Percentiles rank a stretch among this genome's conserved stretches.
phyloP scores from a whole-genome alignment of 2,113 vertebrate species.

The Bungarus multicinctus region DNA sequence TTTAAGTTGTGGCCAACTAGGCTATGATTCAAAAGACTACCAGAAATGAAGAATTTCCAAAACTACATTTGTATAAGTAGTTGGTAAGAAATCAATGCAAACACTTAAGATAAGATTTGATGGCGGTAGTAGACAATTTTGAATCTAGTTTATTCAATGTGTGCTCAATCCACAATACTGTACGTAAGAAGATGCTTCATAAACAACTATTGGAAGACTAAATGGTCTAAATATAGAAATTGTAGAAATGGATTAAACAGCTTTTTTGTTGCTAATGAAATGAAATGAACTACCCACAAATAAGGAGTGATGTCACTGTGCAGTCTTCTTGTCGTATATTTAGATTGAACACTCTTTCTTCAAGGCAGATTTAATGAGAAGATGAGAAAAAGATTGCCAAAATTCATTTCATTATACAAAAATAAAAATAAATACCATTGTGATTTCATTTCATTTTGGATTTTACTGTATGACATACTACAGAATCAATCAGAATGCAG shows the following conservation, averaged over 20 bases:
- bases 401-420: slow-evolving; percentile 58
- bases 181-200: slow-evolving; percentile 41
- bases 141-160: slow-evolving; percentile 33
- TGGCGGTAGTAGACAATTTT: slow-evolving; percentile 1
- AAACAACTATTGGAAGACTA: slow-evolving; percentile 24
- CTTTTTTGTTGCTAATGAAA: slow-evolving; percentile 19
- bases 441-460: slow-evolving; percentile 63
- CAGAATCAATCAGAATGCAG: slow-evolving; percentile 51
- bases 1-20: slow-evolving; percentile 52
- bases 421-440: slow-evolving; percentile 7
- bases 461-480: slow-evolving; percentile 58
- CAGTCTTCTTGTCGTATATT: slow-evolving; percentile 61
- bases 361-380: slow-evolving; percentile 60
- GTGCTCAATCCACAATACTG: not conserved
- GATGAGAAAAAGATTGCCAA: slow-evolving; percentile 61
- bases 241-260: slow-evolving; percentile 6
- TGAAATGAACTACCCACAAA: slow-evolving; percentile 41
- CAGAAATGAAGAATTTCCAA: slow-evolving; percentile 61
- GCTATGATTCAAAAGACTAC: slow-evolving; percentile 54
- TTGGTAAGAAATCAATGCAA: slow-evolving; percentile 57
- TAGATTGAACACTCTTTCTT: slow-evolving; percentile 55
- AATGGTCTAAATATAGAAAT: slow-evolving; percentile 51
- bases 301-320: slow-evolving; percentile 45
- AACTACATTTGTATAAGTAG: slow-evolving; percentile 61
- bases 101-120: slow-evolving; percentile 39